Base-by-base conservation (phyloP, 2,113 vertebrate species). In the Melanostigma gelatinosum region DNA sequence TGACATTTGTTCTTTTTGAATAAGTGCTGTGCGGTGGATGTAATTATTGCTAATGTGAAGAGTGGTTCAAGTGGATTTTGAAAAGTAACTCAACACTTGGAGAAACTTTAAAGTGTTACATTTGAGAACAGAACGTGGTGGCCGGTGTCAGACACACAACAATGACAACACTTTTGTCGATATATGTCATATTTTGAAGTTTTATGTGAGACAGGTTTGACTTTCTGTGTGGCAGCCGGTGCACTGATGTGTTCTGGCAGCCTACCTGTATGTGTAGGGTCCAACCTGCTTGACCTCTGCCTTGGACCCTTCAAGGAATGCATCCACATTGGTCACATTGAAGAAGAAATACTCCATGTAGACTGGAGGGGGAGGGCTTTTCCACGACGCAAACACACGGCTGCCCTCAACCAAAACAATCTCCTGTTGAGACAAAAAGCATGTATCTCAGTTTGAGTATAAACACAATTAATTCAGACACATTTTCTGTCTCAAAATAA, bases 331-430 rank as follows among this genome's bases (percentile, higher is more conserved):
- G 70, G 96, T 97, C 75, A 99, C 79, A 0, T 98, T 98, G 86
- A 97, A 99, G 85, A 99, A 98, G 91, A 96, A 99, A 86, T 95
- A 98, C 94, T 98, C 95, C 94, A 96, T 96, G 85, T 95, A 97
- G 69, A 99, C 96, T 0, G 97, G 97, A 18, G 97, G 95, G 16
- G 97, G 96, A 13, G 97, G 97, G 44, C 90, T 94, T 88, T 96
- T 96, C 98, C 98, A 99, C 60, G 95, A 93, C 68, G 95, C 91
- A 77, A 98, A 99, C 79, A 96, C 89, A 18, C 96, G 96, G 0
- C 97, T 97, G 36, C 97, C 96, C 18, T 98, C 97, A 3, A 93
- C 96, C 89, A 99, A 62, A 32, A 98, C 95, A 2, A 97, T 93
- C 74, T 94, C 96, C 98, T 99, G 88, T 84, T 72, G 74, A 84